These are phyloP conservation scores for Procavia capensis DNA, from an alignment of 2,113 vertebrate genomes.

Conservation along the genomic window DNA sequence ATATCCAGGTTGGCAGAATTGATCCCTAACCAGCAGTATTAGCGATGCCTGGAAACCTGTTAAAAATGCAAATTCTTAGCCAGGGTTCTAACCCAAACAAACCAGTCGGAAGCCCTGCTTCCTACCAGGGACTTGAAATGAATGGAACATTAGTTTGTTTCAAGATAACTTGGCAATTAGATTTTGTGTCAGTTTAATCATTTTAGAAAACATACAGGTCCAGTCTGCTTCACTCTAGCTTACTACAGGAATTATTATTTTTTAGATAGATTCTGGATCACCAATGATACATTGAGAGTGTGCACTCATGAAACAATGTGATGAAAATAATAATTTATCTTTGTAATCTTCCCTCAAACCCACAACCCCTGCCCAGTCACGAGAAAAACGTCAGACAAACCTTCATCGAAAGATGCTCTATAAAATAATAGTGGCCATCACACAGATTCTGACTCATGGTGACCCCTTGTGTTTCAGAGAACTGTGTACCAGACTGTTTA, in stretches of 20 bases:
- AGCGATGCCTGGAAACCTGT: no score
- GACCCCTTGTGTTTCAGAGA: not conserved
- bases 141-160: constrained; percentile 34
- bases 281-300: not conserved
- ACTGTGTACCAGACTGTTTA: no score
- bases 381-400: constrained; percentile 20
- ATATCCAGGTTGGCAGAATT: no score
- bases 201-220: constrained; percentile 26
- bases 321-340: not conserved
- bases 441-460: not conserved
- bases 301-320: no score
- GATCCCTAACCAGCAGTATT: no score
- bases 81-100: no score
- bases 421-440: not conserved
- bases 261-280: constrained; percentile 47
- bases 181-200: not conserved
- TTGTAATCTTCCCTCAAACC: not conserved
- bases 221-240: not conserved
- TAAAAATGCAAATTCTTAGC: no score
- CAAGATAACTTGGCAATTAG: not conserved
- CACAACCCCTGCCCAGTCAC: not conserved
- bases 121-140: not conserved
- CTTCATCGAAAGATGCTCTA: not conserved
- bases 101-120: not conserved
- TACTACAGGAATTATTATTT: constrained; percentile 30